Evolutionary conservation across 2,113 vertebrate species (phyloP).

Genomic region (Oreochromis aureus): DNA sequence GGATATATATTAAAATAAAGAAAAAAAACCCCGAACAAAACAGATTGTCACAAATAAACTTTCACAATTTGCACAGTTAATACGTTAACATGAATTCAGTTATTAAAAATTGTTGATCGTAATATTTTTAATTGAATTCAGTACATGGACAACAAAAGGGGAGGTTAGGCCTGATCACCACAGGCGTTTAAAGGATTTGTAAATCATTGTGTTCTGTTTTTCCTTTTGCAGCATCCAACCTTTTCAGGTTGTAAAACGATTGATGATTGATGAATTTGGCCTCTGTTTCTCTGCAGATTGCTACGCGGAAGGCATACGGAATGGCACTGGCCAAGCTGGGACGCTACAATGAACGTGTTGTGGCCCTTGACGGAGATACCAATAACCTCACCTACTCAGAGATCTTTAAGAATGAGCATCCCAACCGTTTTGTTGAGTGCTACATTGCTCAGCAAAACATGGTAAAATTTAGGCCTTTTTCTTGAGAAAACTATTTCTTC

Average conservation of each 20-base stretch:
- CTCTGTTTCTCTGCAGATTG: slow-evolving; percentile 67
- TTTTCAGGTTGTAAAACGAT: not conserved
- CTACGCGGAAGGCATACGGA: slow-evolving; percentile 90
- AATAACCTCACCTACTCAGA: slow-evolving; percentile 94
- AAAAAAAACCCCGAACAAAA: not conserved
- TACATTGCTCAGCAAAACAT: slow-evolving; percentile 96
- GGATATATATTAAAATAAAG: not conserved
- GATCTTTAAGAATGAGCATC: slow-evolving; percentile 91
- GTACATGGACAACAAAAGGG: not conserved
- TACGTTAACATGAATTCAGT: not conserved
- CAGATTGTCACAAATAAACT: not conserved
- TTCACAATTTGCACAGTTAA: not conserved
- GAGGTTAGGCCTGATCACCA: not conserved
- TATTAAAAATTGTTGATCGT: not conserved
- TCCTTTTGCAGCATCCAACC: not conserved
- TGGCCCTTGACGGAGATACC: slow-evolving; percentile 90
- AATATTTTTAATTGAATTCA: not conserved
- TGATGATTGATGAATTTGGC: not conserved
- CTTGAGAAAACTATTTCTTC: not conserved
- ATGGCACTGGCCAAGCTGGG: slow-evolving; percentile 86
- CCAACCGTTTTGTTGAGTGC: slow-evolving; percentile 89
- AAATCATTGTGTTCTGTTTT: not conserved
- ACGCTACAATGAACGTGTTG: slow-evolving; percentile 81
- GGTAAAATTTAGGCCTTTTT: slow-evolving; percentile 43
- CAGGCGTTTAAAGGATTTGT: not conserved